phyloP scores from a whole-genome alignment of 2,888 invertebrate genomes.

The Papilio gigon region DNA sequence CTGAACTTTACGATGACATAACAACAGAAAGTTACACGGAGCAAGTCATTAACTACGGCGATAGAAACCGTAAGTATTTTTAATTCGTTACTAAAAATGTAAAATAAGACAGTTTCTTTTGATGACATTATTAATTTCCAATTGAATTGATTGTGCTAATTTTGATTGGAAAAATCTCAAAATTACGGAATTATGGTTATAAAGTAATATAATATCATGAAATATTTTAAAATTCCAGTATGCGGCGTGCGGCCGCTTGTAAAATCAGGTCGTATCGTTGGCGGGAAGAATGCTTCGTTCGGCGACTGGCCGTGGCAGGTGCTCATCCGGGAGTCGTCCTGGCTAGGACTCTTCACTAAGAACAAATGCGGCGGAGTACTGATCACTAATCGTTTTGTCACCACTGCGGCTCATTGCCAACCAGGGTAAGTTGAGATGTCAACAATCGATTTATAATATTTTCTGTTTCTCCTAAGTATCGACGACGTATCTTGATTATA shows the following conservation, averaged over 20 bases:
- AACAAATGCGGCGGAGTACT: conserved; percentile 97
- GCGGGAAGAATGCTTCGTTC: conserved; percentile 92
- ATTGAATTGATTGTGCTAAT: too few relatives aligned
- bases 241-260: conserved; percentile 93
- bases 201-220: too few relatives aligned
- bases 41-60: conserved; percentile 63
- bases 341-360: conserved; percentile 96
- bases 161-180: too few relatives aligned
- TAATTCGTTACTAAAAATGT: background rate
- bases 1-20: conserved; percentile 64
- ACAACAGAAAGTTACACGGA: conserved; percentile 73
- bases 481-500: too few relatives aligned
- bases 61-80: conserved; percentile 68
- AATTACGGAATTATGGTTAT: too few relatives aligned
- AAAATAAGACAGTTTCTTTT: background rate
- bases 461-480: conserved; percentile 17
- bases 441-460: background rate
- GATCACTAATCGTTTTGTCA: conserved; percentile 92
- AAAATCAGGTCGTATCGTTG: conserved; percentile 92
- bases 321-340: conserved; percentile 94
- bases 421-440: conserved; percentile 86
- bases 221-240: conserved; percentile 80
- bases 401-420: conserved; percentile 97
- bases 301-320: conserved; percentile 98
- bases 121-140: too few relatives aligned